Base-by-base conservation (phyloP, 2,888 invertebrate species). In the Drosophila imparisetae region DNA sequence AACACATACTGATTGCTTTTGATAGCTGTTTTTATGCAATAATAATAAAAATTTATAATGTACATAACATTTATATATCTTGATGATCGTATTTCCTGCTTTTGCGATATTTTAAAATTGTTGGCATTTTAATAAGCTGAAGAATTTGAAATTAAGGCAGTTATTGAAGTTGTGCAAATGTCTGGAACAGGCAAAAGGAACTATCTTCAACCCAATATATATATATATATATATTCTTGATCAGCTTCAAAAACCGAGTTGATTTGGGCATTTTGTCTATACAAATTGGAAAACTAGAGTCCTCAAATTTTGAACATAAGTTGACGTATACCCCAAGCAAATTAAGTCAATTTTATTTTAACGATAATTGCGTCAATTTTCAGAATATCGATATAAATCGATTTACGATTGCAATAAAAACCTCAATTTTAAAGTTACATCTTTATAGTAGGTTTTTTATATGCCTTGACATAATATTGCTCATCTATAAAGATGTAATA, bases 301-400 rank as follows among this genome's bases (percentile, higher is more conserved):
- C n/a, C 10, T n/a, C 10, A n/a, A n/a, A 40, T 40, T n/a, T 40
- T 4, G 4, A 10, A n/a, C n/a, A 10, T 40, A 10, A n/a, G 0
- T 40, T n/a, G 0, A 10, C 10, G n/a, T 4, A 10, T 10, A n/a
- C 4, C 38, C 18, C 0, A 30, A 40, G 38, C 8, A 40, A 40
- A n/a, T n/a, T 0, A 38, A 38, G 8, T 10, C 0, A 1, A 0
- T 40, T 40, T 21, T 0, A 21, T 21, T 11, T 21, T 21, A n/a
- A 40, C 4, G 10, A n/a, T 11, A 40, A 40, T n/a, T 4, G 8
- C 10, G 2, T 10, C 10, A 4, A 4, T 1, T 40, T 40, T n/a
- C 1, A 4, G 2, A n/a, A n/a, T 40, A 40, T 21, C n/a, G n/a
- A n/a, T 40, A n/a, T n/a, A n/a, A 40, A n/a, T 40, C 40, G 40